Base-by-base conservation (phyloP, 2,888 invertebrate genomes). In the Leistus spinibarbis region DNA sequence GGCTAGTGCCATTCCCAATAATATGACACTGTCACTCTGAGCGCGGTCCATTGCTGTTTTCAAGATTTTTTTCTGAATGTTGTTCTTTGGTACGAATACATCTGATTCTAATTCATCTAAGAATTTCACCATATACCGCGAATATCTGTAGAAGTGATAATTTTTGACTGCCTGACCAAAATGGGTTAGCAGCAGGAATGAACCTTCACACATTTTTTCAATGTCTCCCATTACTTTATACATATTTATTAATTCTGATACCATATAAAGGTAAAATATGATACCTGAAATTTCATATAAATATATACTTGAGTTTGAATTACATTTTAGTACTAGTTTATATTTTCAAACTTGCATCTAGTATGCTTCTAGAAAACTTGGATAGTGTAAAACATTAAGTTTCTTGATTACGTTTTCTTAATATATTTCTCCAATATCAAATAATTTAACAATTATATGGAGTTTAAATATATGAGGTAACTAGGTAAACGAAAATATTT, bases 191-290 rank as follows among this genome's bases (percentile, higher is more conserved):
- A 82, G 78, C 20, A 83, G 77, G 71, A 82, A 83, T 3, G 80
- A 80, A 4, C 80, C 80, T 19, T 80, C 79, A 5, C 79, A 80
- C 76, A 83, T 77, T 70, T 80, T 78, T 68, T 81, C 80, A 54
- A 83, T 75, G 77, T 83, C 78, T 7, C 80, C 81, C 23, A 88
- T 87, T 10, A 87, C 87, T 27, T 84, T 79, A 71, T 83, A 83
- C 67, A 89, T 78, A 79, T 88, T 88, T 2, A 87, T 84, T 0
- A 86, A 80, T 83, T 89, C 88, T 23, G 86, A 86, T 16, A 87
- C 79, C 0, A 88, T 79, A 79, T 86, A 88, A 2, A 84, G 84
- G 0, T 87, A 86, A 86, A 81, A 76, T 23, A 79, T 78, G 53
- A 79, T 68, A 66, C 79, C 79, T 68, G 67, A 63, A 24, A 74